Conservation (phyloP, 2,113 vertebrate genomes). For the Rhagologus leucostigma region DNA sequence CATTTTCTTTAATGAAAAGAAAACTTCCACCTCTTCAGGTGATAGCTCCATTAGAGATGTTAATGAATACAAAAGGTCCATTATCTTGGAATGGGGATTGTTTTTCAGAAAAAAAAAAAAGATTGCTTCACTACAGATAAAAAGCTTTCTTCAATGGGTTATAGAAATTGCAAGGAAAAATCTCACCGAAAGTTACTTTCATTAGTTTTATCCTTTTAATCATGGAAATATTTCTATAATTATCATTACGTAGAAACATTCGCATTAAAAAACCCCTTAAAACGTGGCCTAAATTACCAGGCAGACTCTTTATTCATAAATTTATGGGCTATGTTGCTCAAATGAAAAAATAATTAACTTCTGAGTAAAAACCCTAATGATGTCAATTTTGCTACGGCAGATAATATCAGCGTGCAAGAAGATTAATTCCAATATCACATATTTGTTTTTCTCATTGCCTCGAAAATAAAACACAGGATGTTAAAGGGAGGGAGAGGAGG, state of each 20-base stretch:
- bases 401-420: background rate
- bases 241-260: background rate
- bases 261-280: background rate
- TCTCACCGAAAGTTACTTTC: background rate
- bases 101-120: background rate
- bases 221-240: background rate
- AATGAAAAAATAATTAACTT: conserved; percentile 38
- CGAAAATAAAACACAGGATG: background rate
- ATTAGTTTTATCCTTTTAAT: conserved; percentile 4
- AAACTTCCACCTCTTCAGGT: background rate
- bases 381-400: background rate
- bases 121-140: background rate
- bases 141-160: background rate
- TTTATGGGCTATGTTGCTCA: background rate
- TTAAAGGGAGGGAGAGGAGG: rapidly evolving
- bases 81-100: background rate
- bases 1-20: background rate
- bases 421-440: background rate
- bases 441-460: background rate
- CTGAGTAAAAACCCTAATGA: background rate
- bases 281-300: background rate
- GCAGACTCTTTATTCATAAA: background rate
- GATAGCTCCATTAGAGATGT: background rate
- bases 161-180: background rate
- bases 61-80: background rate